Evolutionary conservation across 2,797 vertebrate species (phyloP), one percentile per base, ranked within the genome.

Genomic region (Poeciliopsis turneri): DNA sequence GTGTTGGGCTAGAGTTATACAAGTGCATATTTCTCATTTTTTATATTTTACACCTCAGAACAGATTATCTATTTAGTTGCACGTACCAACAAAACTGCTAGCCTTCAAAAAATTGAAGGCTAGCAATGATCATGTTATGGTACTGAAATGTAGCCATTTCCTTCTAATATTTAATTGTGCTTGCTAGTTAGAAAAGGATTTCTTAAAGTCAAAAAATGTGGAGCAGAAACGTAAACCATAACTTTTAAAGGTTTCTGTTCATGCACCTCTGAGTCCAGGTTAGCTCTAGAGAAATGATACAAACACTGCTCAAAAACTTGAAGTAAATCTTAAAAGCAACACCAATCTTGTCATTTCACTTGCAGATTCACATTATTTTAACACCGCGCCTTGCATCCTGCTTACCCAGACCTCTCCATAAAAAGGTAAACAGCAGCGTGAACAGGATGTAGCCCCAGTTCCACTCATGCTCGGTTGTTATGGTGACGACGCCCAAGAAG

Each of bases 401-500:
- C 94, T 95, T 94, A 99, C 98, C 98, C 70, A 98, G 89, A 1
- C 96, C 96, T 81, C 98, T 94, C 98, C 98, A 99, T 47, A 99
- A 74, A n/a, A 99, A 95, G 76, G 97, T 96, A 89, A 99, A 99
- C 61, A 98, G 93, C 84, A 99, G 90, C 0, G 97, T 99, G 94
- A 97, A 99, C 86, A 97, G 93, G 86, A 99, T 97, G 5, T 99
- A 99, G 76, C 95, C 97, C 98, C 97, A 98, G 95, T 98, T 99
- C 98, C 97, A 99, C 87, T 99, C 97, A 0, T 99, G 98, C 5
- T 97, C 97, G 30, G 96, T 98, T 13, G 97, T 98, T 59, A 99
- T 94, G 1, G 98, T 98, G 84, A 97, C 97, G 76, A 99, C 97
- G 0, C 98, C 98, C 94, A 99, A 96, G 93, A 99, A 99, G 91